phyloP scores from a whole-genome alignment of 37 sponge, comb jelly and placozoan species.

The Bolinopsis microptera region DNA sequence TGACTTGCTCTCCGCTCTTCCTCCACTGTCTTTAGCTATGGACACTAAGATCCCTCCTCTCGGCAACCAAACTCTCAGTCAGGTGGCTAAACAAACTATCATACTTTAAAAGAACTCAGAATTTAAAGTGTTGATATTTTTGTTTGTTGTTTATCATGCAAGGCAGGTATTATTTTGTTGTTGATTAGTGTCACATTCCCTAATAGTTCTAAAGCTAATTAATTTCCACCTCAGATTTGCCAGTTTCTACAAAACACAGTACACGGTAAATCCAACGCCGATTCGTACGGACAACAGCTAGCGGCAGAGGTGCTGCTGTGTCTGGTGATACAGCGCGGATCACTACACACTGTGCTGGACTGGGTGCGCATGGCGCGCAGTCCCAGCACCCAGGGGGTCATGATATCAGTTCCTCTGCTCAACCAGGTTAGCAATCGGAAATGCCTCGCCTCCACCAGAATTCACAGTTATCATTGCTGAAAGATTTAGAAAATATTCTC shows the following conservation, averaged over 20 bases:
- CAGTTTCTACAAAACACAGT: slow-evolving; percentile 72
- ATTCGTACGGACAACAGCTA: slow-evolving; percentile 70
- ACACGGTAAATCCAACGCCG: slow-evolving; percentile 64
- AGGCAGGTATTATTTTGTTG: too few relatives aligned
- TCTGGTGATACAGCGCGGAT: slow-evolving; percentile 72
- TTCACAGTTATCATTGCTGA: too few relatives aligned
- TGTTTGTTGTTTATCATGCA: too few relatives aligned
- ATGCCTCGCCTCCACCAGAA: too few relatives aligned
- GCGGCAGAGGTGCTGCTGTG: slow-evolving; percentile 73
- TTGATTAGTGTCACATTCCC: too few relatives aligned
- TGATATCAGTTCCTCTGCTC: not conserved
- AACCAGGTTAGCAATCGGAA: slow-evolving; percentile 12
- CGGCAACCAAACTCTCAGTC: slow-evolving; percentile 24
- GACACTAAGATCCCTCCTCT: slow-evolving; percentile 64
- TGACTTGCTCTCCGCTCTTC: slow-evolving; percentile 36
- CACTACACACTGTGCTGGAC: slow-evolving; percentile 67
- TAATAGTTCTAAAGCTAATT: too few relatives aligned
- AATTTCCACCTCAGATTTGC: slow-evolving; percentile 63
- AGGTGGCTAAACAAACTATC: slow-evolving; percentile 33
- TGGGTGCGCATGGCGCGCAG: slow-evolving; percentile 70
- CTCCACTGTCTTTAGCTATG: slow-evolving; percentile 31
- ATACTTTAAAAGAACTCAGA: too few relatives aligned
- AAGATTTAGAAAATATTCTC: too few relatives aligned
- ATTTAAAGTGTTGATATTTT: too few relatives aligned
- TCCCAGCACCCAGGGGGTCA: slow-evolving; percentile 37